phyloP scores from a whole-genome alignment of 2,113 vertebrate species.

The Empidonax alnorum region DNA sequence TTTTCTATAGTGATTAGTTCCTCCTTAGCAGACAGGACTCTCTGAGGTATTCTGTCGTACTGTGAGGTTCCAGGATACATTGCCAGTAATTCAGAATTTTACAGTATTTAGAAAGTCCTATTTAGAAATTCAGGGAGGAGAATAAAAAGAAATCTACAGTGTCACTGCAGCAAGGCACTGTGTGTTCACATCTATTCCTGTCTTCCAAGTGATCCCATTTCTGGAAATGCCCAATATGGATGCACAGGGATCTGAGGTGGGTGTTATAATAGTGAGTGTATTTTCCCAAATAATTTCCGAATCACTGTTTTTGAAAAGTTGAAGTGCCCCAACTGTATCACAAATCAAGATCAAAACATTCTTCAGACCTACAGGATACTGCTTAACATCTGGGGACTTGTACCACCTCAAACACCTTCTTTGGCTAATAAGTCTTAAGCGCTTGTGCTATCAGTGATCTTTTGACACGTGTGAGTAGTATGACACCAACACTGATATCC shows the following conservation, averaged over 20 bases:
- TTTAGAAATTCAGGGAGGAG: background rate
- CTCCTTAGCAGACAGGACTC: background rate
- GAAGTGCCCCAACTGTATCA: background rate
- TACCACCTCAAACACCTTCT: background rate
- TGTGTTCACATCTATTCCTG: background rate
- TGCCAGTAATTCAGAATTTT: background rate
- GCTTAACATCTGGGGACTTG: background rate
- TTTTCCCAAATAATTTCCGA: background rate
- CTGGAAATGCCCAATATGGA: background rate
- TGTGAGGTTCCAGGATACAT: background rate
- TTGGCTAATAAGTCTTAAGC: background rate
- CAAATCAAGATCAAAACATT: background rate
- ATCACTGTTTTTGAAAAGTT: background rate
- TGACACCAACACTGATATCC: background rate
- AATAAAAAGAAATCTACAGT: background rate
- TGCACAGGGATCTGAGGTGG: background rate
- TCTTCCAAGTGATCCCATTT: background rate
- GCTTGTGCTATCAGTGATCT: background rate
- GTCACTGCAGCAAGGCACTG: background rate
- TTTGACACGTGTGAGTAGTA: background rate
- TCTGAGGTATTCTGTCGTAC: background rate
- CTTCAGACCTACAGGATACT: background rate
- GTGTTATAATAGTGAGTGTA: background rate
- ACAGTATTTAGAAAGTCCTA: background rate
- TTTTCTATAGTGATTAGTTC: background rate